Base-by-base conservation (phyloP, 2,888 invertebrate species). In the Megastigmus dorsalis region DNA sequence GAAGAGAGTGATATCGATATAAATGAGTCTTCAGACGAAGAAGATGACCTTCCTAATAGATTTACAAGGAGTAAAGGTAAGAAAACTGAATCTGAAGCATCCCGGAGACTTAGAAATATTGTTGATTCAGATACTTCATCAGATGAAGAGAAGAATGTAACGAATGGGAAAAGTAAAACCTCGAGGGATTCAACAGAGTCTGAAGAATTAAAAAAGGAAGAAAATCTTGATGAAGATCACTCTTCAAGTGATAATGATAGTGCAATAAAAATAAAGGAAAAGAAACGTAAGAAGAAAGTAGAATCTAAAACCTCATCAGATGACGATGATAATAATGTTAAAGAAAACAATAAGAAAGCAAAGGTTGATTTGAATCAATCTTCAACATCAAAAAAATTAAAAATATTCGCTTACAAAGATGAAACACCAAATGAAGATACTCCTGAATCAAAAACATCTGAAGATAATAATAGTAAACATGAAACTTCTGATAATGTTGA, bases 361-460 rank as follows among this genome's bases (percentile, higher is more conserved):
- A 9, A 41, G 28, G 63, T 3, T 36, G 23, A 63, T 3, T 23
- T 62, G 28, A 74, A 38, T 41, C 36, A 15, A 18, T 70, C 66
- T 3, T 3, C 10, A 6, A 18, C 41, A 41, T 28, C 65, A 10
- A 50, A 55, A 4, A 75, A 75, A 41, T 45, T 75, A 13, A 55
- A 75, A 60, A 18, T 13, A 28, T 75, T 75, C 57, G 41, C 62
- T 20, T 63, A 65, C 59, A 20, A 52, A 30, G 18, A 30, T 76
- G 83, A 72, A 63, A 88, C 87, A 69, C 86, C 86, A 59, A 67
- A 77, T 23, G 82, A 83, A 72, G 52, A 77, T 43, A 15, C n/a
- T n/a, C n/a, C n/a, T n/a, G n/a, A n/a, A n/a, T n/a, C n/a, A n/a
- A n/a, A n/a, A n/a, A n/a, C n/a, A n/a, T n/a, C n/a, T n/a, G n/a